Conservation (phyloP, 1,140 invertebrate species). For the Leucophenga varia region DNA sequence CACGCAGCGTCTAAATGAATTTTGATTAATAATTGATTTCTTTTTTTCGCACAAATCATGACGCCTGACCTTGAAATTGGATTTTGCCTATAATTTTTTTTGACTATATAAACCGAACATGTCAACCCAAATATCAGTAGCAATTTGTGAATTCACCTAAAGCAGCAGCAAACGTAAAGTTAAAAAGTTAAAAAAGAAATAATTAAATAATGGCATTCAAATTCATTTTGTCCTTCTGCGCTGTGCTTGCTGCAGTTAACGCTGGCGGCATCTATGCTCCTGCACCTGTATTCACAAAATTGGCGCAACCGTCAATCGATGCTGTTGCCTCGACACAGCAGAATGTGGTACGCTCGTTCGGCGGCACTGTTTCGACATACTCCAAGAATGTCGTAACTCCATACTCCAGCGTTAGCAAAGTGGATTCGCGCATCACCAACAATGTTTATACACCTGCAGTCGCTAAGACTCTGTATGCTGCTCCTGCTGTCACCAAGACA, state of each 20-base stretch:
- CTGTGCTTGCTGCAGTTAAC: slow-evolving; percentile 54
- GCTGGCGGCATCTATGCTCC: slow-evolving; percentile 48
- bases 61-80: slow-evolving; percentile 37
- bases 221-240: slow-evolving; percentile 54
- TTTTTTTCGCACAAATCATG: not conserved
- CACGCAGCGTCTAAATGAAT: slow-evolving; percentile 15
- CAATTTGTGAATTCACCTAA: slow-evolving; percentile 7
- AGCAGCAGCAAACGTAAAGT: slow-evolving; percentile 10
- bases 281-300: slow-evolving; percentile 43
- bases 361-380: slow-evolving; percentile 63
- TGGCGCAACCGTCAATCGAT: slow-evolving; percentile 56
- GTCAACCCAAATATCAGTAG: slow-evolving; percentile 35
- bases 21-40: not conserved
- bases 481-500: slow-evolving; percentile 43
- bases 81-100: too few relatives aligned
- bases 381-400: slow-evolving; percentile 65
- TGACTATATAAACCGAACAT: slow-evolving; percentile 33
- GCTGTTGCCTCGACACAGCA: slow-evolving; percentile 61
- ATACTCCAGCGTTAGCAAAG: slow-evolving; percentile 66
- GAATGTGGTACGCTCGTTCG: slow-evolving; percentile 61
- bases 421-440: slow-evolving; percentile 64
- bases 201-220: slow-evolving; percentile 57
- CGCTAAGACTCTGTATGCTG: slow-evolving; percentile 48
- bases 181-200: too few relatives aligned
- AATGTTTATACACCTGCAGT: slow-evolving; percentile 58